phyloP scores from a whole-genome alignment of 2,797 vertebrate species.

The Miopithecus talapoin region DNA sequence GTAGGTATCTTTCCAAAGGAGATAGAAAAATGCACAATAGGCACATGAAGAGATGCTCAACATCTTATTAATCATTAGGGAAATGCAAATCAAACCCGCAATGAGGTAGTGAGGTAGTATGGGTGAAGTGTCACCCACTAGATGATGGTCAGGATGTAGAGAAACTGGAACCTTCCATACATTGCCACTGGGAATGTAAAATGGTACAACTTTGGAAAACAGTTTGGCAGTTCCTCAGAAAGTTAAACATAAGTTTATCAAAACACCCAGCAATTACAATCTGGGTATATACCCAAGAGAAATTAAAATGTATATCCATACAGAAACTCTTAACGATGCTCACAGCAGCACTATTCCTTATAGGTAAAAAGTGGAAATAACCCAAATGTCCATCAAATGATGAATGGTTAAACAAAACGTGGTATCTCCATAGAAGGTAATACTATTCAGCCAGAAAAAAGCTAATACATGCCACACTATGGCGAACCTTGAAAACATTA shows the following conservation, averaged over 20 bases:
- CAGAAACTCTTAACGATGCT: neutral
- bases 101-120: neutral
- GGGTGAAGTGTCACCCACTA: neutral
- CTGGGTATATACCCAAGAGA: constrained; percentile 5
- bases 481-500: neutral
- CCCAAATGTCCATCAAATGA: constrained; percentile 28
- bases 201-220: neutral
- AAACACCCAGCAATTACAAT: constrained; percentile 39
- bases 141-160: neutral
- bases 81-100: constrained; percentile 36
- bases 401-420: neutral
- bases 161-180: constrained; percentile 17
- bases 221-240: neutral
- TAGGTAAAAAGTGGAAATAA: neutral
- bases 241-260: constrained; percentile 38
- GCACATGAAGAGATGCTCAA: neutral
- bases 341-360: neutral
- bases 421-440: neutral
- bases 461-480: neutral
- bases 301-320: constrained; percentile 30
- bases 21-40: neutral
- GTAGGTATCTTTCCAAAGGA: neutral
- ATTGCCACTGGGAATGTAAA: neutral
- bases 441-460: constrained; percentile 8
- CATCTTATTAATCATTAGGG: neutral